Conservation (phyloP, 2,797 vertebrate genomes). For the Rhinoraja longicauda region DNA sequence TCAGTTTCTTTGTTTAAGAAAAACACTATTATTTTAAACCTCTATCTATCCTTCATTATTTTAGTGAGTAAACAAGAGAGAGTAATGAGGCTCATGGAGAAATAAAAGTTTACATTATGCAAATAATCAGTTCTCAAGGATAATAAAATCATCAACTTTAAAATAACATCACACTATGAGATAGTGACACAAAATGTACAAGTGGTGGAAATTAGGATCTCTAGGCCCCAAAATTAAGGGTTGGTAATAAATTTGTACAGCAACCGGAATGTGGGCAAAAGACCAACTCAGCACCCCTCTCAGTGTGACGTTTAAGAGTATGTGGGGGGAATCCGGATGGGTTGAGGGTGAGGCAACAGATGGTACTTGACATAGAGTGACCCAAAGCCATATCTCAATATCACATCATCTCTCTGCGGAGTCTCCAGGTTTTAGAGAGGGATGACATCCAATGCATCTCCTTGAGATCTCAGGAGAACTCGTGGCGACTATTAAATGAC, state of each 20-base stretch:
- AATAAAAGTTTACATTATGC: neutral
- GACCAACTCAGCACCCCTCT: neutral
- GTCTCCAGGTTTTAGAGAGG: too few species aligned
- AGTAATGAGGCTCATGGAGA: too few species aligned
- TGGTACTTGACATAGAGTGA: neutral
- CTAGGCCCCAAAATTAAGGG: neutral
- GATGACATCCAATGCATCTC: neutral
- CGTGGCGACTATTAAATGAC: neutral
- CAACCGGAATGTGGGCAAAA: neutral
- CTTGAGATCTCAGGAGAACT: neutral
- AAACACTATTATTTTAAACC: too few species aligned
- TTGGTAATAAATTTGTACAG: neutral
- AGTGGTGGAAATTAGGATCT: neutral
- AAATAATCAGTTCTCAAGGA: neutral
- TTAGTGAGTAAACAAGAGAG: too few species aligned
- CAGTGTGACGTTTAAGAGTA: neutral
- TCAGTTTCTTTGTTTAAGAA: too few species aligned
- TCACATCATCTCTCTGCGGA: neutral
- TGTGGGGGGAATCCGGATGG: neutral
- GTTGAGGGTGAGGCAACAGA: neutral
- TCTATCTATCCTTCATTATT: too few species aligned
- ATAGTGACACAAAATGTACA: neutral
- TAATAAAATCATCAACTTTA: neutral
- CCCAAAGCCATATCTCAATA: neutral
- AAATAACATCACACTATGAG: neutral